phyloP scores from a whole-genome alignment of 2,797 vertebrate genomes.

The Stomatorhinus walkeri region DNA sequence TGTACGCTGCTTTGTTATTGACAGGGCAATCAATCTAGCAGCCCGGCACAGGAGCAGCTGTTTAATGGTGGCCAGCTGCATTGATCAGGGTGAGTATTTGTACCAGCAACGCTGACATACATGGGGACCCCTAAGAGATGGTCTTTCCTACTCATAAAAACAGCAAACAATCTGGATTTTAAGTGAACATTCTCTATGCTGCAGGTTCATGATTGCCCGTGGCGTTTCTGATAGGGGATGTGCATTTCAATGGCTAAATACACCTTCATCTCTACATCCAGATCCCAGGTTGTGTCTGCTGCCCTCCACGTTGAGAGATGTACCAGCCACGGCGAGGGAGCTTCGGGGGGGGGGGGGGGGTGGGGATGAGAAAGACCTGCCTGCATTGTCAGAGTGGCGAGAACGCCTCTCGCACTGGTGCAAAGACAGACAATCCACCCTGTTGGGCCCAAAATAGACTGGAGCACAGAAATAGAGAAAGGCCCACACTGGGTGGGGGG shows the following conservation, averaged over 20 bases:
- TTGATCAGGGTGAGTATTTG: background rate
- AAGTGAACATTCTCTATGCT: background rate
- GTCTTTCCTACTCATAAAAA: background rate
- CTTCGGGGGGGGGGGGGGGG: background rate
- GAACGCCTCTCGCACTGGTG: background rate
- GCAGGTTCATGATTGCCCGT: background rate
- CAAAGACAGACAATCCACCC: slow-evolving; percentile 12
- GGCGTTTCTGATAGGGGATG: background rate
- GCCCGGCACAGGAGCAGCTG: background rate
- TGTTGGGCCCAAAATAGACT: slow-evolving; percentile 20
- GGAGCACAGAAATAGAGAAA: slow-evolving; percentile 14
- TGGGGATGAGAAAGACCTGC: background rate
- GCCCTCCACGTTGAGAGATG: background rate
- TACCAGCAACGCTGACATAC: background rate
- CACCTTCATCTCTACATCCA: background rate
- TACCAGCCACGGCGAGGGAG: background rate
- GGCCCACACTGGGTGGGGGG: background rate
- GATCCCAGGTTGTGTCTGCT: background rate
- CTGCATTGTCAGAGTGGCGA: background rate
- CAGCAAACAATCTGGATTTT: background rate
- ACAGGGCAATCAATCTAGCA: background rate
- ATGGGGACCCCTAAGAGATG: background rate
- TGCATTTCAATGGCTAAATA: background rate
- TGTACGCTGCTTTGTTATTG: background rate
- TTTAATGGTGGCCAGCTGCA: background rate